Percentiles rank a stretch among this genome's conserved stretches.
Evolutionary conservation across 2,888 invertebrate genomes (phyloP).

Genomic region (Leucophenga montana): DNA sequence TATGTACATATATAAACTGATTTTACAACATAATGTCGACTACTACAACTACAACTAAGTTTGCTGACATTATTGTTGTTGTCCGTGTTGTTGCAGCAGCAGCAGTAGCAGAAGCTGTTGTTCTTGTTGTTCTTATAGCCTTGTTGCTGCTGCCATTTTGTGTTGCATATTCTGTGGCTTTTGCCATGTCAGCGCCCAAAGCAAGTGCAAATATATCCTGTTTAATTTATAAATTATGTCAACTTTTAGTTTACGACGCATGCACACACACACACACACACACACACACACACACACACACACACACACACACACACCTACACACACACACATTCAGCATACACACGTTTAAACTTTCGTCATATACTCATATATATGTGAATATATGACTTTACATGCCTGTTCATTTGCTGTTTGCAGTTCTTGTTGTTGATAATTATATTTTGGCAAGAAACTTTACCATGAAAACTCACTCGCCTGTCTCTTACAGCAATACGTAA

Average conservation of each 20-base stretch:
- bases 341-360: background rate
- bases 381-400: background rate
- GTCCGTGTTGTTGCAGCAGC: slow-evolving; percentile 24
- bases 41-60: slow-evolving; percentile 35
- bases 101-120: too few species aligned
- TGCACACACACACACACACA: background rate
- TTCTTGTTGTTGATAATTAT: slow-evolving; percentile 17
- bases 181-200: slow-evolving; percentile 51
- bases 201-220: slow-evolving; percentile 29
- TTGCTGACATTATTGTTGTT: too few species aligned
- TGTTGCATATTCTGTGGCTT: slow-evolving; percentile 17
- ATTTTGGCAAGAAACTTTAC: slow-evolving; percentile 21
- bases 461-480: background rate
- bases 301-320: background rate
- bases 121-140: slow-evolving; percentile 23
- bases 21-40: slow-evolving; percentile 6
- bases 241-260: slow-evolving; percentile 9
- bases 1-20: slow-evolving; percentile 24
- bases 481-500: too few species aligned
- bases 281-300: background rate
- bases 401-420: background rate
- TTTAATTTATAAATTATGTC: slow-evolving; percentile 28
- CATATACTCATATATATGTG: background rate
- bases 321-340: background rate
- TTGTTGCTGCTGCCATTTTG: slow-evolving; percentile 19